phyloP scores from a whole-genome alignment of 2,888 invertebrate genomes.

The Spatulosminthurus flaviceps region DNA sequence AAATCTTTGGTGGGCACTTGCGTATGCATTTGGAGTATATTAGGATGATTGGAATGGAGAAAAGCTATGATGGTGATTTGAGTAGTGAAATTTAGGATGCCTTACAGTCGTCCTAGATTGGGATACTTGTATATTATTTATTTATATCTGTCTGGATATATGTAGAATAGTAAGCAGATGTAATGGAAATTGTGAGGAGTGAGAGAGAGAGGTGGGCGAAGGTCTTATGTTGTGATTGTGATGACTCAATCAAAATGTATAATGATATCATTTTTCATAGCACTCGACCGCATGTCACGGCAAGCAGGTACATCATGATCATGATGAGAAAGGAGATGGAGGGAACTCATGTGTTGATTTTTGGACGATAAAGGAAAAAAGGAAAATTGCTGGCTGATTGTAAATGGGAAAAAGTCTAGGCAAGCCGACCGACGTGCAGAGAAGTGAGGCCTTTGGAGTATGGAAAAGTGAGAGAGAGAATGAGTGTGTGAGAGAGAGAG shows the following conservation, averaged over 20 bases:
- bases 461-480: background rate
- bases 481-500: slow-evolving; percentile 36
- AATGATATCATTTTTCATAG: slow-evolving; percentile 54
- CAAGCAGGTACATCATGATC: slow-evolving; percentile 43
- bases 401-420: slow-evolving; percentile 51
- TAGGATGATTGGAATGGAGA: background rate
- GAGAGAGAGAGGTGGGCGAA: slow-evolving; percentile 18
- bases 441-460: slow-evolving; percentile 10
- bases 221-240: slow-evolving; percentile 48
- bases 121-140: too few relatives aligned
- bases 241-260: slow-evolving; percentile 57
- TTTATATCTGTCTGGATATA: too few relatives aligned
- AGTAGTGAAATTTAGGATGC: background rate
- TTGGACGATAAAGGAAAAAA: slow-evolving; percentile 50
- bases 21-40: background rate
- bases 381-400: slow-evolving; percentile 58
- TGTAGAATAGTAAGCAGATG: background rate
- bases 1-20: background rate
- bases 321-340: slow-evolving; percentile 49
- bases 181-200: background rate
- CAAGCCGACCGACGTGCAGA: slow-evolving; percentile 26
- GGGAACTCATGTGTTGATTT: slow-evolving; percentile 52
- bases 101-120: background rate
- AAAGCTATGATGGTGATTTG: background rate
- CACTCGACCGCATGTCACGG: slow-evolving; percentile 44